These are phyloP conservation scores for Paracentrotus lividus DNA, from an alignment of 53 echinoderm and acorn worm genomes.

Conservation along the genomic window DNA sequence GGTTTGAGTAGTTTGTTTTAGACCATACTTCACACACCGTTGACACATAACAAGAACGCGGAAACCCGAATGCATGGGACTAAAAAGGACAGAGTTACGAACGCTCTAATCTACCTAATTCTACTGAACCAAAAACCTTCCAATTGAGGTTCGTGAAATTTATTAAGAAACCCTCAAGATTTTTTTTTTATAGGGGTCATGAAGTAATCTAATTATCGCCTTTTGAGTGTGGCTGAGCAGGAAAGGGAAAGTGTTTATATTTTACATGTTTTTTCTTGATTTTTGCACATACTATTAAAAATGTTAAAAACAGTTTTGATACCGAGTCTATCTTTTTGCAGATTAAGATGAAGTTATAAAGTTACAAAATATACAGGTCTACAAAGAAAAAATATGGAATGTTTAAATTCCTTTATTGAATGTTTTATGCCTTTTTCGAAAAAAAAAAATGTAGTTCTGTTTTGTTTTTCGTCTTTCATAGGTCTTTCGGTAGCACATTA, in stretches of 20 bases:
- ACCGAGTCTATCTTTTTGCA: too few species aligned
- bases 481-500: neutral
- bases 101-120: constrained; percentile 11
- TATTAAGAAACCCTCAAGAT: neutral
- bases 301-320: too few species aligned
- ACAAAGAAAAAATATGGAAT: too few species aligned
- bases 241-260: constrained; percentile 1
- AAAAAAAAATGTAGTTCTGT: neutral
- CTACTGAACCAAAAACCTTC: neutral
- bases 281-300: too few species aligned
- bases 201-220: neutral
- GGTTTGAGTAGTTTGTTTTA: neutral
- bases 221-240: neutral
- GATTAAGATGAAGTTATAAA: too few species aligned
- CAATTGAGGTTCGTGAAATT: neutral
- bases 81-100: constrained; percentile 16
- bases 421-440: neutral
- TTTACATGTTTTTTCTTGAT: too few species aligned
- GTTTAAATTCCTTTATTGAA: neutral
- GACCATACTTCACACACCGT: neutral
- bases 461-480: neutral
- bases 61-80: neutral
- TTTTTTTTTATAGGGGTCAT: too few species aligned
- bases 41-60: neutral
- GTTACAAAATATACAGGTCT: too few species aligned